phyloP scores from a whole-genome alignment of 2,888 invertebrate species.

The Mythimna ferrago region DNA sequence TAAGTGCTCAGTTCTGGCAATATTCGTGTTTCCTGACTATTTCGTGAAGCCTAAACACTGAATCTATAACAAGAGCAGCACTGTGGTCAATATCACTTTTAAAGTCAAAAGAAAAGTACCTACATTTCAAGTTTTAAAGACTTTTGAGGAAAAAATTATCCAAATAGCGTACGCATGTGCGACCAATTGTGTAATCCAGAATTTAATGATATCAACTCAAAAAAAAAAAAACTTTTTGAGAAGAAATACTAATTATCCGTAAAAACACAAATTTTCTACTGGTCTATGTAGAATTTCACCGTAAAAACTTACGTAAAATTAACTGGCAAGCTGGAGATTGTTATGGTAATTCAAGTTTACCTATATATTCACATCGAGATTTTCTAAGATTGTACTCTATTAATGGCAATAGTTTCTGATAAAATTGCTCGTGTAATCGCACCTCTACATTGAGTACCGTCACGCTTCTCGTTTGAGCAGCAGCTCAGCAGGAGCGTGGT shows the following conservation, averaged over 20 bases:
- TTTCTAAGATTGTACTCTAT: not conserved
- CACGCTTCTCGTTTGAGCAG: constrained; percentile 54
- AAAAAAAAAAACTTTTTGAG: not conserved
- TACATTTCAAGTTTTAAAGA: not conserved
- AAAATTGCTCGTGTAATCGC: not conserved
- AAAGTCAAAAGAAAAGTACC: too few relatives aligned
- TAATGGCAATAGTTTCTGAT: not conserved
- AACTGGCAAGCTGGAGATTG: not conserved
- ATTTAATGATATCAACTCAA: too few relatives aligned
- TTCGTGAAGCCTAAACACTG: not conserved
- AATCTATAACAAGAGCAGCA: not conserved
- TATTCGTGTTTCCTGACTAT: not conserved
- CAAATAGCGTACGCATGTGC: too few relatives aligned
- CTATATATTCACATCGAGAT: not conserved
- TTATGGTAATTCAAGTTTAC: not conserved
- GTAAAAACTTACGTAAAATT: not conserved
- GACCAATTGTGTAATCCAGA: too few relatives aligned
- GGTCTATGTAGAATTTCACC: too few relatives aligned
- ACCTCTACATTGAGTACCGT: constrained; percentile 17
- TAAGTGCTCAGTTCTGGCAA: not conserved
- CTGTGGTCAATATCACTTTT: too few relatives aligned
- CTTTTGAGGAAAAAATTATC: not conserved
- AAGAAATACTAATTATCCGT: not conserved
- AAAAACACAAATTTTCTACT: not conserved
- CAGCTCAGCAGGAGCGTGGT: constrained; percentile 25